phyloP scores from a whole-genome alignment of 2,113 vertebrate species.

The Hemiprocne comata region DNA sequence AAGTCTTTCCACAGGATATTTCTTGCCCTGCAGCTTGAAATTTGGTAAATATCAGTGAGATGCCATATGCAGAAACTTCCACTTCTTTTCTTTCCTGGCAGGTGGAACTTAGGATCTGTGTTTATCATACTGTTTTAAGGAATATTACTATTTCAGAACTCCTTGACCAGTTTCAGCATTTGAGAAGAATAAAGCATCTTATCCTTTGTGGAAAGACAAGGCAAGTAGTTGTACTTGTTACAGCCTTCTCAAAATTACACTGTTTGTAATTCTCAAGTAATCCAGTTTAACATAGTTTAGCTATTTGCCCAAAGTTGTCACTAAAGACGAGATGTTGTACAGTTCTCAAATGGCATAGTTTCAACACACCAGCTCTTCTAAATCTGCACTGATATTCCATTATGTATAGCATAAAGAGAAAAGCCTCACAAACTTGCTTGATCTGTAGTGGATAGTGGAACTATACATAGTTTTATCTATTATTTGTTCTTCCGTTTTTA shows the following conservation, averaged over 20 bases:
- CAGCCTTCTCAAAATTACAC: slow-evolving; percentile 37
- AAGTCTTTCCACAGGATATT: not conserved
- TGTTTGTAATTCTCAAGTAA: slow-evolving; percentile 63
- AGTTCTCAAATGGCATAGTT: slow-evolving; percentile 40
- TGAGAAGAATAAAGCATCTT: slow-evolving; percentile 3
- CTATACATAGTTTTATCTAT: slow-evolving; percentile 21
- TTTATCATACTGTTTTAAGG: not conserved
- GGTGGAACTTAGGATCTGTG: not conserved
- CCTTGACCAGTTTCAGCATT: not conserved
- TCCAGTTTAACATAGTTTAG: slow-evolving; percentile 21
- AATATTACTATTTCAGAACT: not conserved
- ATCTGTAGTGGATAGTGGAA: not conserved
- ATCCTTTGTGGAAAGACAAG: slow-evolving; percentile 30
- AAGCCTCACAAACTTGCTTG: slow-evolving; percentile 42
- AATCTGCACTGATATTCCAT: slow-evolving; percentile 17
- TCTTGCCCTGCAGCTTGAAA: not conserved
- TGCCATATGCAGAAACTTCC: not conserved
- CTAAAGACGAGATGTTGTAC: slow-evolving; percentile 28
- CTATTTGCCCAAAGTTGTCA: slow-evolving; percentile 44
- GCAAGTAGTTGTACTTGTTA: slow-evolving; percentile 23
- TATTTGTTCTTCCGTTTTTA: slow-evolving; percentile 66
- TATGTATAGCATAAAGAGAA: slow-evolving; percentile 45
- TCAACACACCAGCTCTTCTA: slow-evolving; percentile 54
- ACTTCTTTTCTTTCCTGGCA: not conserved
- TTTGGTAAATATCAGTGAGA: not conserved